Base-by-base conservation (phyloP, 23 tunicate genomes). In the Corella eumyota region DNA sequence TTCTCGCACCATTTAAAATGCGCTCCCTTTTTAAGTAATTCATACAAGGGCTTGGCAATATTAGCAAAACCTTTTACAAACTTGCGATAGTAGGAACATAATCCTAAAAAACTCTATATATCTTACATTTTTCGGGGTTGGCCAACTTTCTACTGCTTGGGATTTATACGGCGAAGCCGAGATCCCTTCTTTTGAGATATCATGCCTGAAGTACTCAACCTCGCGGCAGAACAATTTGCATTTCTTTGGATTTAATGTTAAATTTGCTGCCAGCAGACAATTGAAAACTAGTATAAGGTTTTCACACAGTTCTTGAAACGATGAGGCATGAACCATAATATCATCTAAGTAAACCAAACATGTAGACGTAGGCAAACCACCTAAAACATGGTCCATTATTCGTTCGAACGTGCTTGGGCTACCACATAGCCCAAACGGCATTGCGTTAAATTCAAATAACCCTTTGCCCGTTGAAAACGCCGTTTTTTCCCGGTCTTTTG, bases 401-500 rank as follows among this genome's bases (percentile, higher is more conserved):
- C 25, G 59, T 53, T 53, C 24, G 23, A 53, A 53, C 9, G 59
- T 53, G 7, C 21, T 6, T 19, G 59, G 59, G 7, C 22, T 15
- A 40, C 15, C 15, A 15, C 13, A 9, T 15, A 40, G 15, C 15
- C 67, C 67, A 37, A 63, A 38, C 23, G 30, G 53, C 54, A 52
- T 52, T 6, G 20, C 58, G 20, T 19, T 52, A 20, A 52, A 52
- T 52, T 52, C 21, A 52, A 13, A 52, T 20, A 52, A 52, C 6
- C 58, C 58, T 20, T 52, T 52, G 15, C 58, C 58, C 20, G 58
- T 19, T 6, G 20, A 15, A 37, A 62, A 62, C 26, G 68, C 68
- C n/a, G 68, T 62, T 29, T 62, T 62, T 6, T 36, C 25, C 38
- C 21, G 11, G 52, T 62, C 53, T 5, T 5, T 35, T 9, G 34